Base-by-base conservation (phyloP, 1,140 invertebrate genomes). In the Mylabris phalerata region DNA sequence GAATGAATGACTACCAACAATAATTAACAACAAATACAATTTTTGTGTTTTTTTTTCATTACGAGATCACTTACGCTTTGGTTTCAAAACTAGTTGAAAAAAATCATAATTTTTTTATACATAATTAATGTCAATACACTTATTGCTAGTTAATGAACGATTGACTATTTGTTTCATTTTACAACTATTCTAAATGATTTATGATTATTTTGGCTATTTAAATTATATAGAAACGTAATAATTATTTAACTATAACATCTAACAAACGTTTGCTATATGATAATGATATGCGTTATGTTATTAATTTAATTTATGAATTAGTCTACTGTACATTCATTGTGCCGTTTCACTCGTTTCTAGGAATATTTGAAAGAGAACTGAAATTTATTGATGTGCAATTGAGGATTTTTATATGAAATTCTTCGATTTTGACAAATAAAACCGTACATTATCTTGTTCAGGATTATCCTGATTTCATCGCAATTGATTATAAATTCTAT, bases 121-220 rank as follows among this genome's bases (percentile, higher is more conserved):
- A 50, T 55, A 60, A 49, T 26, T 59, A 59, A 48, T 50, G 48
- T 57, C 41, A 52, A 44, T 61, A 61, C 60, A 61, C 60, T 61
- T 61, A 61, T 61, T 61, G 60, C 60, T 61, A 46, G 42, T 55
- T 50, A 58, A 58, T 58, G 41, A 47, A 58, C 51, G 55, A 62
- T 62, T 62, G 60, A 62, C 60, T 57, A 62, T 61, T 25, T 44
- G 38, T 10, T 42, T 42, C 11, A n/a, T n/a, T 3, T 42, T 10
- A 42, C 10, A 42, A 4, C 9, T 42, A 42, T 11, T 4, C 9
- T 42, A 11, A 1, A 42, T 11, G 3, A n/a, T 9, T 42, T n/a
- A 42, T 42, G 19, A 42, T 42, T 42, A 42, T 42, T 10, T n/a
- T n/a, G 4, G 41, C 10, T 42, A n/a, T 42, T 42, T 4, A 4